A percentile compares a stretch with the other conserved stretches of the same genome.
Evolutionary conservation across 2,797 vertebrate species (phyloP).

Genomic region (Protonibea diacanthus): DNA sequence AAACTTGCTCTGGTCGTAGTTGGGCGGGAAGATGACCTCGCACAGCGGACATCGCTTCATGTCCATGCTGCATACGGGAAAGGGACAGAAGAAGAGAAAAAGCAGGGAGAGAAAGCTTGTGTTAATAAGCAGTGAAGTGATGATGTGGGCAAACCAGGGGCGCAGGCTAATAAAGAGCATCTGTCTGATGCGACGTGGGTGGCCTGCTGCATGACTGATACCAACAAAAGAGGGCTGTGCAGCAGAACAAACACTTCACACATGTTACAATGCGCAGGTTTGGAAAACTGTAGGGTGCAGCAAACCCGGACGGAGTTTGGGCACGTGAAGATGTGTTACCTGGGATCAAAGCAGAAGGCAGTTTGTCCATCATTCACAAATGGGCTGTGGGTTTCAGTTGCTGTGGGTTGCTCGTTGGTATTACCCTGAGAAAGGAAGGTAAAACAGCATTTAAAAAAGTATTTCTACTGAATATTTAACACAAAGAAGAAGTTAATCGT

Average conservation of each 20-base stretch:
- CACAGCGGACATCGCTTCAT: constrained; percentile 97
- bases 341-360: constrained; percentile 97
- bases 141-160: constrained; percentile 71
- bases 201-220: constrained; percentile 59
- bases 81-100: neutral
- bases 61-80: constrained; percentile 85
- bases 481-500: neutral
- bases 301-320: constrained; percentile 31
- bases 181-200: constrained; percentile 80
- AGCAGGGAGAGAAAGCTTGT: constrained; percentile 13
- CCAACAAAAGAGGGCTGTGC: constrained; percentile 52
- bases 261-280: constrained; percentile 67
- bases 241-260: constrained; percentile 73
- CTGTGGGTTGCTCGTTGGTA: constrained; percentile 80
- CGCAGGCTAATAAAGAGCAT: constrained; percentile 78
- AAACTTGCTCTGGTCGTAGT: constrained; percentile 98
- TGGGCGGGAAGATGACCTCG: constrained; percentile 96
- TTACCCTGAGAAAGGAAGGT: constrained; percentile 59
- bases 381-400: constrained; percentile 83
- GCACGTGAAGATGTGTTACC: constrained; percentile 81
- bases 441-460: neutral
- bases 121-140: constrained; percentile 66
- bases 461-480: neutral
- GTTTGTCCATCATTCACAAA: constrained; percentile 90
- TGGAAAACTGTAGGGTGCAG: constrained; percentile 42